These are phyloP conservation scores for Apantesis nais DNA, from an alignment of 2,888 invertebrate genomes.

Conservation along the genomic window DNA sequence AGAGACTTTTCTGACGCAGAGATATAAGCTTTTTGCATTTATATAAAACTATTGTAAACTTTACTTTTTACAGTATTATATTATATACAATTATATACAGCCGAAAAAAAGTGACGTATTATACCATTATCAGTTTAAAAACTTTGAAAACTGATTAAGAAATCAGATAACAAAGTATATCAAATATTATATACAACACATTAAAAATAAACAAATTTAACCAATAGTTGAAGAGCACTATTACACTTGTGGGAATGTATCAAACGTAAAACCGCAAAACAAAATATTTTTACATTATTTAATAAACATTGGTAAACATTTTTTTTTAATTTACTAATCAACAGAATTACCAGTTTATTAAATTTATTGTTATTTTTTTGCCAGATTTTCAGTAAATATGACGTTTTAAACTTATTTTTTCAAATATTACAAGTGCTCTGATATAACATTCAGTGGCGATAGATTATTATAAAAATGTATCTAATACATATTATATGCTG, in stretches of 20 bases:
- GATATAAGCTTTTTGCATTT: too few relatives aligned
- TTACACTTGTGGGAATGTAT: constrained; percentile 46
- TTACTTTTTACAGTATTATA: too few relatives aligned
- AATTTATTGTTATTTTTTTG: neutral
- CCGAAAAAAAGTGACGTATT: constrained; percentile 14
- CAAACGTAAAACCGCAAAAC: constrained; percentile 30
- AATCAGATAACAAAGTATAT: constrained; percentile 10
- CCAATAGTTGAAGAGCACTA: constrained; percentile 20
- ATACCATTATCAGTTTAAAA: constrained; percentile 12
- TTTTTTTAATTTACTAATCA: neutral
- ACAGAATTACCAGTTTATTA: neutral
- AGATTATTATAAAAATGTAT: neutral
- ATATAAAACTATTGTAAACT: too few relatives aligned
- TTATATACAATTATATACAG: too few relatives aligned
- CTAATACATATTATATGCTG: too few relatives aligned
- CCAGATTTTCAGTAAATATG: neutral
- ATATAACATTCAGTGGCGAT: neutral
- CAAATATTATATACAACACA: neutral
- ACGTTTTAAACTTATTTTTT: neutral
- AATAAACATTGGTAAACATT: neutral
- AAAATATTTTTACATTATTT: neutral
- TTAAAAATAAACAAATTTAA: constrained; percentile 11
- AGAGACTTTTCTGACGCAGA: too few relatives aligned
- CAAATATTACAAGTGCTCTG: neutral
- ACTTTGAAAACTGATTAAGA: constrained; percentile 10